Base-by-base conservation (phyloP, 2,888 invertebrate species). In the Napeogenes sylphis region DNA sequence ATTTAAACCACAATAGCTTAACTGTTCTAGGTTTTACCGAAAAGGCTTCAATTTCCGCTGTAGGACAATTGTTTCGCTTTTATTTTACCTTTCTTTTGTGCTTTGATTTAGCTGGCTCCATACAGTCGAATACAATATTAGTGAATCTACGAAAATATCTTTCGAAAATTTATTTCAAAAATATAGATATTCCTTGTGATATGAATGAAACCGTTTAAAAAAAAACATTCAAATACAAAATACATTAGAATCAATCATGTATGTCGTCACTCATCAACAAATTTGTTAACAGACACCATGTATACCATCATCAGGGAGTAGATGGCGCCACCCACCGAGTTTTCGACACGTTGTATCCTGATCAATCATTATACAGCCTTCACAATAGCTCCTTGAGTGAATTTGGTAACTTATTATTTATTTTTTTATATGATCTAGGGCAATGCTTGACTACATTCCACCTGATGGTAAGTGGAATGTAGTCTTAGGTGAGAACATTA, bases 311-410 rank as follows among this genome's bases (percentile, higher is more conserved):
- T 83, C 96, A 96, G 81, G 92, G 91, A 53, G 91, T 92, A 21
- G 96, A 96, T 80, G 94, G 94, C 75, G 92, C 93, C 55, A 84
- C 91, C 14, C 92, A 93, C 73, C 80, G 83, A 73, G 93, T 94
- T 14, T 82, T 97, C 55, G 93, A 94, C 77, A 89, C 93, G 64
- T 78, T 96, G 58, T 95, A 92, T 74, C 93, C 94, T 2, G 94
- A 94, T 72, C 96, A 96, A 78, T 95, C 94, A 0, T 85, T 89
- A 8, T 97, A 96, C 86, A 92, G 92, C n/a, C 76, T 96, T 8
- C 93, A 94, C 80, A 97, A 97, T 88, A 95, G 95, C 69, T 94
- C 95, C 0, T 90, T 97, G 4, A 95, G 95, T 0, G 96, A 96
- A 79, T 89, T 85, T 60, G 92, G 92, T 92, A 62, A 81, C 80